Evolutionary conservation across 2,888 invertebrate species (phyloP).

Genomic region (Lochmaea capreae): DNA sequence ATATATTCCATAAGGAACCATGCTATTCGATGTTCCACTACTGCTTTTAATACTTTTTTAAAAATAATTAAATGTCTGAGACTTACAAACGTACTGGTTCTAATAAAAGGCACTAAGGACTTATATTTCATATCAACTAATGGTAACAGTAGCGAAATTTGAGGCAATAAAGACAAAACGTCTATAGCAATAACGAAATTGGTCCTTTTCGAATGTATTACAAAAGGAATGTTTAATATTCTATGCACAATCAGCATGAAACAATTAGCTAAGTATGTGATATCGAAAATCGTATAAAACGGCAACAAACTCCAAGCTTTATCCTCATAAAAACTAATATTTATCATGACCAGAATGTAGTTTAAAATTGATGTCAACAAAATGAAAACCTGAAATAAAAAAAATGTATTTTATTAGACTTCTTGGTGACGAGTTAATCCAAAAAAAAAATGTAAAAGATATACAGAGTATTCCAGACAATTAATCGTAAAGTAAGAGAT

Average conservation of each 20-base stretch:
- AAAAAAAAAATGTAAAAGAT: no score
- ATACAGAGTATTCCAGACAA: not conserved
- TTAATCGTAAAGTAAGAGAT: not conserved
- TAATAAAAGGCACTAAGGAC: constrained; percentile 47
- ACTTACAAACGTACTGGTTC: constrained; percentile 64
- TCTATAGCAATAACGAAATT: constrained; percentile 34
- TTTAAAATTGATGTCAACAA: constrained; percentile 30
- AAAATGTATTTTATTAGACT: not conserved
- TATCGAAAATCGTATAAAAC: constrained; percentile 39
- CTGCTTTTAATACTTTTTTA: constrained; percentile 64
- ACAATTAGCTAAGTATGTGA: constrained; percentile 41
- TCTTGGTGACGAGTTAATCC: no score
- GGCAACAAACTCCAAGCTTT: constrained; percentile 13
- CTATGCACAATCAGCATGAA: constrained; percentile 35
- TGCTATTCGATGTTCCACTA: constrained; percentile 68
- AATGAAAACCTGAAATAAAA: constrained; percentile 35
- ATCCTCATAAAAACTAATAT: constrained; percentile 22
- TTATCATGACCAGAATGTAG: constrained; percentile 34
- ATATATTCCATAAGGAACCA: constrained; percentile 68
- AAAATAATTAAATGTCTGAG: constrained; percentile 66
- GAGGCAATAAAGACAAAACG: constrained; percentile 37
- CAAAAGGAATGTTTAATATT: constrained; percentile 31
- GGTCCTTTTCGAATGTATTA: constrained; percentile 17
- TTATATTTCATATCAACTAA: constrained; percentile 24
- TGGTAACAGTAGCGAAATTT: constrained; percentile 22